Conservation (phyloP, 1,140 invertebrate genomes). For the Heliconius melpomene region DNA sequence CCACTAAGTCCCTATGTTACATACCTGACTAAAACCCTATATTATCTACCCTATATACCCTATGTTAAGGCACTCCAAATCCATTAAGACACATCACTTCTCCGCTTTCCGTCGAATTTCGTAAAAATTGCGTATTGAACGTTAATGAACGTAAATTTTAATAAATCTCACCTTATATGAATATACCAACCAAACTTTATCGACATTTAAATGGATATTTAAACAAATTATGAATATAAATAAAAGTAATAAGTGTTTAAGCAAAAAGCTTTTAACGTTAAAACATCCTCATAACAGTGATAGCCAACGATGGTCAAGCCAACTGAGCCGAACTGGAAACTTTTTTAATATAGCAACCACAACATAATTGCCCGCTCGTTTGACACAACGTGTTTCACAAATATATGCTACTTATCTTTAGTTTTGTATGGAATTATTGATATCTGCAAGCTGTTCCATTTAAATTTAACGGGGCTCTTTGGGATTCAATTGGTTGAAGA, state of each 20-base stretch:
- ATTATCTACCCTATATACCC: no score
- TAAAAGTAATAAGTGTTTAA: conserved; percentile 9
- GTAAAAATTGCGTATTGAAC: no score
- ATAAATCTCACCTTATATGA: background rate
- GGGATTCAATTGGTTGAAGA: no score
- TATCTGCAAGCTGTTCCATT: no score
- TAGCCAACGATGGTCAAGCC: background rate
- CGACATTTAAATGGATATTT: background rate
- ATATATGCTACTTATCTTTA: background rate
- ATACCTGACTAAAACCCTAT: no score
- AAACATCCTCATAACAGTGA: conserved; percentile 11
- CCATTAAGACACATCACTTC: no score
- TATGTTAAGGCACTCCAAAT: no score
- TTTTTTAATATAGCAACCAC: conserved; percentile 26
- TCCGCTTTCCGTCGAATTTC: no score
- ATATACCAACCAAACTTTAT: background rate
- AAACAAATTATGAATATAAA: conserved; percentile 10
- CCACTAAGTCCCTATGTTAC: no score
- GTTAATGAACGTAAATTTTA: no score
- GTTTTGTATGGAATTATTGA: background rate
- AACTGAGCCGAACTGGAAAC: conserved; percentile 15
- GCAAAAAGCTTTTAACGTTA: conserved; percentile 14
- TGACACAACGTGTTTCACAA: conserved; percentile 17
- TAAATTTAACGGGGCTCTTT: no score
- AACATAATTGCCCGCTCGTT: conserved; percentile 22